Evolutionary conservation across 2,888 invertebrate genomes (phyloP).

Genomic region (Brenthis daphne): DNA sequence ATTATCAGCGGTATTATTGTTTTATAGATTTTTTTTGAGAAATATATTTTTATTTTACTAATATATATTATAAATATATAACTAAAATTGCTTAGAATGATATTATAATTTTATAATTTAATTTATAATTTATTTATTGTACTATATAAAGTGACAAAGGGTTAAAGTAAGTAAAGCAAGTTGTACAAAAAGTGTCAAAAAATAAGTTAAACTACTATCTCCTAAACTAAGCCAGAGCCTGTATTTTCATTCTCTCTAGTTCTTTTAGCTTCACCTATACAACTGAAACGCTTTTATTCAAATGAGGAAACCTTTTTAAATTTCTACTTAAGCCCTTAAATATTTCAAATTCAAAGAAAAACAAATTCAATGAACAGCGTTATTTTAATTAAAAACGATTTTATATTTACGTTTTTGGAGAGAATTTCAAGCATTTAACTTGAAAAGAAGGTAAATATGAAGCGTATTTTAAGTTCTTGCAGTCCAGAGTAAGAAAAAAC

Average conservation of each 20-base stretch:
- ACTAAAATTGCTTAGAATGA: too few species aligned
- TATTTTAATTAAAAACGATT: conserved; percentile 22
- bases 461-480: conserved; percentile 2
- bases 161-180: too few species aligned
- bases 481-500: neutral
- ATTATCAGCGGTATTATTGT: too few species aligned
- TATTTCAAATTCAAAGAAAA: conserved; percentile 13
- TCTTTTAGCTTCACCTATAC: neutral
- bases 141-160: too few species aligned
- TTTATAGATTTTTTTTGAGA: too few species aligned
- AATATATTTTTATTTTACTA: too few species aligned
- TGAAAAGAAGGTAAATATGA: conserved; percentile 7
- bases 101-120: neutral
- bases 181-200: too few species aligned
- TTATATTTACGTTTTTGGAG: conserved; percentile 13
- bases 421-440: conserved; percentile 8
- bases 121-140: too few species aligned
- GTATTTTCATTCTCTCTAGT: too few species aligned
- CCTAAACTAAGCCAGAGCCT: too few species aligned
- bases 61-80: too few species aligned
- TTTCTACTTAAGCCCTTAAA: conserved; percentile 9
- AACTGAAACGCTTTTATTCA: conserved; percentile 15
- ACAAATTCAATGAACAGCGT: conserved; percentile 6
- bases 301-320: conserved; percentile 14
- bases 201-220: too few species aligned